Base-by-base conservation (phyloP, 1,140 invertebrate species). In the Triops longicaudatus region DNA sequence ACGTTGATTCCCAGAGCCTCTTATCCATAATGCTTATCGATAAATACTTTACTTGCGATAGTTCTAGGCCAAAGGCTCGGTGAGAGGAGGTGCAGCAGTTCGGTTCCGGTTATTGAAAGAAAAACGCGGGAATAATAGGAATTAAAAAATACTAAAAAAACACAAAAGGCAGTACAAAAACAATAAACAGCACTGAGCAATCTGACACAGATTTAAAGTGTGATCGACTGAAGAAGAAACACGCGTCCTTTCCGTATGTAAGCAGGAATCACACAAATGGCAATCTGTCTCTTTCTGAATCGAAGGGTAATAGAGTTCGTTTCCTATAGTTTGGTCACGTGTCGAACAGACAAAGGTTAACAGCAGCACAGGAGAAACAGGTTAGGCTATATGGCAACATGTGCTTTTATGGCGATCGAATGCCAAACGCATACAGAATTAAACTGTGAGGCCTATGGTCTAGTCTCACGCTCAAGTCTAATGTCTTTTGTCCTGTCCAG, bases 1-100 rank as follows among this genome's bases (percentile, higher is more conserved):
- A 63, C 50, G 50, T 63, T 63, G 50, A 63, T 63, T 63, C 50
- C 50, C 50, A 63, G 50, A 63, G 50, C n/a, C 50, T 63, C 50
- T 63, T 12, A 63, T 63, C 50, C 14, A 63, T 63, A 63, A 63
- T 63, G 50, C 50, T 63, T 63, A 1, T 0, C 22, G 50, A 22
- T 63, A 63, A 63, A 63, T 63, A 63, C 50, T 63, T 63, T 6
- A 63, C 22, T 17, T 9, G 14, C 50, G 6, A 22, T 5, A 17
- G 50, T 63, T 2, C 14, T 63, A 63, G 50, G 31, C 10, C 50
- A 63, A 63, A 17, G 14, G 17, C 17, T 0, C 50, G 7, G 14
- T 14, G 14, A 63, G 14, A 63, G 22, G 17, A 17, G 50, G 22
- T 37, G 31, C 31, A 37, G 2, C 31, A 7, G 31, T 37, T 7